phyloP scores from a whole-genome alignment of 2,113 vertebrate species.

The Gobio gobio region DNA sequence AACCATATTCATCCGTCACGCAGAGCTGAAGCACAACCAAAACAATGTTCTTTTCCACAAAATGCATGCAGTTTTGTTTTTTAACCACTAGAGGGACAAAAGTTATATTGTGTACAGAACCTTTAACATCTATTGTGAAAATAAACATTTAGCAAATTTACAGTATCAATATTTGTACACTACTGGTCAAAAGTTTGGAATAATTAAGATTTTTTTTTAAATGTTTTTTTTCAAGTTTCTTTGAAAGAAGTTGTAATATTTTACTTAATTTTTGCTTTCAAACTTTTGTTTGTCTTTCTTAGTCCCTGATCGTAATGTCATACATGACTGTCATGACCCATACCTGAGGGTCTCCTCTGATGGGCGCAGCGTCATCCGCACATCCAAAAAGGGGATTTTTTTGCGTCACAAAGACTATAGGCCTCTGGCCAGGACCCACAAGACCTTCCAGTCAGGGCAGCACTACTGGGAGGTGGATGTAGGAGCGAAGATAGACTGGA shows the following conservation, averaged over 20 bases:
- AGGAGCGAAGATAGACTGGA: constrained; percentile 58
- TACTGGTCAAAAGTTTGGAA: neutral
- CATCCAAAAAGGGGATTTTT: constrained; percentile 51
- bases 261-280: neutral
- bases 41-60: no score
- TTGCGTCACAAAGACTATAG: constrained; percentile 49
- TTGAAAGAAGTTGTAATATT: neutral
- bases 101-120: no score
- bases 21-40: no score
- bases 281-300: neutral
- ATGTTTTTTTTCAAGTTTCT: neutral
- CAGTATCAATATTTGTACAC: neutral
- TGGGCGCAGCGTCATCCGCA: constrained; percentile 49
- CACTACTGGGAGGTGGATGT: constrained; percentile 61
- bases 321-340: constrained; percentile 49
- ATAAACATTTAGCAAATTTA: neutral
- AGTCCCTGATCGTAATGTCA: constrained; percentile 55
- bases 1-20: no score
- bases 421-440: constrained; percentile 47
- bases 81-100: no score
- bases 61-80: no score
- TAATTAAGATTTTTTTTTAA: no score
- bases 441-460: constrained; percentile 50
- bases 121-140: neutral
- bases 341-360: constrained; percentile 51